A percentile compares a stretch with the other conserved stretches of the same genome.
Evolutionary conservation across 2,888 invertebrate species (phyloP).

Genomic region (Carcina quercana): DNA sequence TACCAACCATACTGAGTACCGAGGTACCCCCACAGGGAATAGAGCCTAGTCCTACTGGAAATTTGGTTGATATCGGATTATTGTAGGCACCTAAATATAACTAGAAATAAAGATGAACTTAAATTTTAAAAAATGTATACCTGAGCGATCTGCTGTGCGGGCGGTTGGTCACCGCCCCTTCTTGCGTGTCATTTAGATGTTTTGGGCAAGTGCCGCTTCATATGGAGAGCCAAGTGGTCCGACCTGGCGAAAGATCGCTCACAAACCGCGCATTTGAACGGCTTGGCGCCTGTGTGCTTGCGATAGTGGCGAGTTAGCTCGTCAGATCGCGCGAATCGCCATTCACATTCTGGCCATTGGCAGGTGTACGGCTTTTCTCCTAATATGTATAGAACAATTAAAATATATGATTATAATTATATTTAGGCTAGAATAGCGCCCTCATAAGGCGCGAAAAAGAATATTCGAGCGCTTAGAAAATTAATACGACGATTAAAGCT

Average conservation of each 20-base stretch:
- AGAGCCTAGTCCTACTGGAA: too few species aligned
- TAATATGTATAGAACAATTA: too few species aligned
- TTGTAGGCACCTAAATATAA: too few species aligned
- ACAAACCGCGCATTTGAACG: slow-evolving; percentile 96
- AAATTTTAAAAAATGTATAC: slow-evolving; percentile 24
- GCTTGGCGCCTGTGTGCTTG: slow-evolving; percentile 97
- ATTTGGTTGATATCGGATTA: too few species aligned
- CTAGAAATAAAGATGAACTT: too few species aligned
- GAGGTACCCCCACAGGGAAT: too few species aligned
- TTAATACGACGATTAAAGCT: too few species aligned
- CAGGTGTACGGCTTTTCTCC: slow-evolving; percentile 99
- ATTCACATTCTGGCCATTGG: slow-evolving; percentile 98
- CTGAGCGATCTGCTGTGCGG: slow-evolving; percentile 51
- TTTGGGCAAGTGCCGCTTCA: slow-evolving; percentile 97
- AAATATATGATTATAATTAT: too few species aligned
- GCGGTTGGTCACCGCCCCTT: slow-evolving; percentile 60
- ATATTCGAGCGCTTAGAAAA: too few species aligned
- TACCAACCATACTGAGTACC: too few species aligned
- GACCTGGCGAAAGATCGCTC: slow-evolving; percentile 96
- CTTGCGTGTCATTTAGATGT: slow-evolving; percentile 79
- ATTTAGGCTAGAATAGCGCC: too few species aligned
- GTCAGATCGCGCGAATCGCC: slow-evolving; percentile 97
- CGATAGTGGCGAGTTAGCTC: slow-evolving; percentile 97
- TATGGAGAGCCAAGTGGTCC: slow-evolving; percentile 96
- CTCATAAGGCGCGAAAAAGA: too few species aligned